phyloP scores from a whole-genome alignment of 92 coral and sea anemone genomes.

The Paragorgia papillata region DNA sequence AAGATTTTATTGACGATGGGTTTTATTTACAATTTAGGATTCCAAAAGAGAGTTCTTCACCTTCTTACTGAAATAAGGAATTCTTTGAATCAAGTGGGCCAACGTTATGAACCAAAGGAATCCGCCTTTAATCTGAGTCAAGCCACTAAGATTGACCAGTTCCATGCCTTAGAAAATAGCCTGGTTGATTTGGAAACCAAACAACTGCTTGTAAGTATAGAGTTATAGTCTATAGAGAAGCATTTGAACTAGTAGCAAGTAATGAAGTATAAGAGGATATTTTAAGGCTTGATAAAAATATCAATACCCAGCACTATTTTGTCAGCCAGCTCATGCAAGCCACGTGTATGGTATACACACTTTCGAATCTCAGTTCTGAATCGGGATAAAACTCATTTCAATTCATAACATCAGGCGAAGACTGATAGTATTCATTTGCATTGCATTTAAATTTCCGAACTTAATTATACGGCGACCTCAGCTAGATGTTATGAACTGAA shows the following conservation, averaged over 20 bases:
- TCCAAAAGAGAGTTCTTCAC: too few relatives aligned
- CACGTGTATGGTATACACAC: too few relatives aligned
- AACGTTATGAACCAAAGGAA: constrained; percentile 3
- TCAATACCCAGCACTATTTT: too few relatives aligned
- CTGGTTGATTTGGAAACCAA: neutral
- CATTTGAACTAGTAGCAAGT: neutral
- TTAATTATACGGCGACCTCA: too few relatives aligned
- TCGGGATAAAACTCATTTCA: too few relatives aligned
- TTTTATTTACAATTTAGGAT: neutral
- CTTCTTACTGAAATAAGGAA: constrained; percentile 7
- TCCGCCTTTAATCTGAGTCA: neutral
- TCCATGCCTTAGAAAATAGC: neutral
- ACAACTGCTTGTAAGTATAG: constrained; percentile 7
- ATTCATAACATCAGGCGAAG: too few relatives aligned
- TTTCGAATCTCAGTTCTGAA: too few relatives aligned
- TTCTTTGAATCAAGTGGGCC: neutral
- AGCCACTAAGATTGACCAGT: neutral
- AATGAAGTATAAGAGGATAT: neutral
- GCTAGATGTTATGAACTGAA: too few relatives aligned
- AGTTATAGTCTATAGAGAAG: neutral
- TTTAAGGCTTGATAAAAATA: neutral
- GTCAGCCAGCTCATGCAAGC: too few relatives aligned
- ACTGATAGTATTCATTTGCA: too few relatives aligned
- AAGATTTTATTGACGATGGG: too few relatives aligned
- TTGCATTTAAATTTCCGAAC: too few relatives aligned